phyloP scores from a whole-genome alignment of 2,888 invertebrate genomes.

The Cyclophora punctaria region DNA sequence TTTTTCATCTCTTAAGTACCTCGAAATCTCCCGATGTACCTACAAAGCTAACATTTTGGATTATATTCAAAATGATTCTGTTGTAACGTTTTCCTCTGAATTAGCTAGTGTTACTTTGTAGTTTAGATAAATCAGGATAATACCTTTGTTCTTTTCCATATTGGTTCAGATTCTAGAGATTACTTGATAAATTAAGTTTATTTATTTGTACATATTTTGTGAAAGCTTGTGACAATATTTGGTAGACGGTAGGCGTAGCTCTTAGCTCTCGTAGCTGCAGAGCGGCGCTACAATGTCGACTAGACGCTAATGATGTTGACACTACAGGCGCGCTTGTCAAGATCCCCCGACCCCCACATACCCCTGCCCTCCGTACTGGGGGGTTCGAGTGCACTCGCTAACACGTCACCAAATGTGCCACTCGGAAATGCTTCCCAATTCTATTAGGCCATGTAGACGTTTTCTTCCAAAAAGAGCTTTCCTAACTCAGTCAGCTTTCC shows the following conservation, averaged over 20 bases:
- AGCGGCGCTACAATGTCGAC: constrained; percentile 40
- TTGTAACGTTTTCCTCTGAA: no score
- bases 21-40: no score
- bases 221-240: no score
- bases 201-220: no score
- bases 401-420: constrained; percentile 37
- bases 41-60: no score
- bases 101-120: no score
- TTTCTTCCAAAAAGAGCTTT: constrained; percentile 12
- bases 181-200: no score
- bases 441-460: constrained; percentile 31
- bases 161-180: no score
- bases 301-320: constrained; percentile 66
- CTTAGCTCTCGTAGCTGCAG: constrained; percentile 46
- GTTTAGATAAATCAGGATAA: no score
- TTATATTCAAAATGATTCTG: no score
- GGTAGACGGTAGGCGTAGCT: constrained; percentile 22
- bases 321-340: constrained; percentile 53
- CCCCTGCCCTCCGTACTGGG: constrained; percentile 15
- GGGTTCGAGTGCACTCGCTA: constrained; percentile 39
- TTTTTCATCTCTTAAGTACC: no score
- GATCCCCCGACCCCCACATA: constrained; percentile 22
- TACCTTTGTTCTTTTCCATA: no score
- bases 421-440: constrained; percentile 39
- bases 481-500: constrained; percentile 7